These are phyloP conservation scores for Halictus ligatus DNA, from an alignment of 2,888 invertebrate genomes.

Conservation along the genomic window DNA sequence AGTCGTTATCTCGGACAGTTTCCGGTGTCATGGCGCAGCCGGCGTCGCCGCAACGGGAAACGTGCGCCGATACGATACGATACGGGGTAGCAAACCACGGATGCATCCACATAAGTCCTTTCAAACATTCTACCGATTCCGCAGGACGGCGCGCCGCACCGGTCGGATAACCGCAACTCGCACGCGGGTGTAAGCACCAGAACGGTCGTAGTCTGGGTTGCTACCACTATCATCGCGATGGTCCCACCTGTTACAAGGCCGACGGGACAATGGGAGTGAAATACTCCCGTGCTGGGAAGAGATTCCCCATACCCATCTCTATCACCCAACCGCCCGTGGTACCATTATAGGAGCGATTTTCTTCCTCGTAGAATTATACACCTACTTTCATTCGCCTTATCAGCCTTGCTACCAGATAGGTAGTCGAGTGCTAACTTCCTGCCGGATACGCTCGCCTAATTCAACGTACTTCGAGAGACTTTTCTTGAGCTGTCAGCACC, in stretches of 20 bases:
- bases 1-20: neutral
- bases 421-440: neutral
- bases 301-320: neutral
- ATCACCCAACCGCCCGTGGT: neutral
- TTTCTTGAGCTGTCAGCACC: neutral
- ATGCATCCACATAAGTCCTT: slow-evolving; percentile 11
- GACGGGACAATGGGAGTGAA: neutral
- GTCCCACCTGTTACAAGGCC: slow-evolving; percentile 8
- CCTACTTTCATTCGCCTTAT: slow-evolving; percentile 6
- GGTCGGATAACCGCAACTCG: slow-evolving; percentile 10
- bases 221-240: neutral
- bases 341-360: slow-evolving; percentile 11
- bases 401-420: neutral
- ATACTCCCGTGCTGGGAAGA: neutral
- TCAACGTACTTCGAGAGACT: neutral
- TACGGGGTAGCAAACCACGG: neutral
- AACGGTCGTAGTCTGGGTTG: neutral
- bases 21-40: neutral
- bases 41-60: neutral
- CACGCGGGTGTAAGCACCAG: slow-evolving; percentile 14
- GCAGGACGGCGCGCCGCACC: neutral
- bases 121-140: slow-evolving; percentile 1
- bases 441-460: neutral
- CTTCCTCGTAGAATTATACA: slow-evolving; percentile 6
- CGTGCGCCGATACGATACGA: neutral